Evolutionary conservation across 2,888 invertebrate species (phyloP).

Genomic region (Sphaerolaimus hirsutus): DNA sequence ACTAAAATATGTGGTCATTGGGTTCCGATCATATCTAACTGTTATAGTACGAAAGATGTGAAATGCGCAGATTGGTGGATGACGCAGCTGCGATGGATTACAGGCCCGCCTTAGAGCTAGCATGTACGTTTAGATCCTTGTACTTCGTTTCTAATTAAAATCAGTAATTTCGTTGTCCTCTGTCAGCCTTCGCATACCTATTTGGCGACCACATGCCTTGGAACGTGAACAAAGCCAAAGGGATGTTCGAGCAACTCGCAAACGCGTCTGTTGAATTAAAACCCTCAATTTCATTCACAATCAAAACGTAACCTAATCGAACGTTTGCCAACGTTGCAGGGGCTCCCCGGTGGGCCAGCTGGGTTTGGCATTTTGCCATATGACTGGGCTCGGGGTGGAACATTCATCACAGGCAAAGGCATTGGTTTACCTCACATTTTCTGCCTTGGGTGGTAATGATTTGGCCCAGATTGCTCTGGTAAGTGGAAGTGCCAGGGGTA

Average conservation of each 20-base stretch:
- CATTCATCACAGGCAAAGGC: constrained; percentile 32
- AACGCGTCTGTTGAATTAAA: background rate
- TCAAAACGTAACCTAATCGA: too few species aligned
- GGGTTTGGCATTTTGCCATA: constrained; percentile 30
- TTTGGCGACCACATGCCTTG: constrained; percentile 55
- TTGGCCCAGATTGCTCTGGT: constrained; percentile 79
- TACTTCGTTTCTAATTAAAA: background rate
- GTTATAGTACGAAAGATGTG: too few species aligned
- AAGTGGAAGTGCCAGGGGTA: constrained; percentile 9
- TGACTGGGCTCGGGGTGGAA: constrained; percentile 26
- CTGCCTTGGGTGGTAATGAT: constrained; percentile 65
- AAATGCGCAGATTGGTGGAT: constrained; percentile 46
- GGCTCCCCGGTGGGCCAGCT: constrained; percentile 72
- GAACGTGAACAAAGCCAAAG: constrained; percentile 48
- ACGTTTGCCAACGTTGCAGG: constrained; percentile 35
- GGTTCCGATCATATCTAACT: too few species aligned
- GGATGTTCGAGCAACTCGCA: constrained; percentile 43
- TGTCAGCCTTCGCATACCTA: constrained; percentile 46
- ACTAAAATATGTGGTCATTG: too few species aligned
- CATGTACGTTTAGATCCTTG: background rate
- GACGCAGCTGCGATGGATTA: constrained; percentile 59
- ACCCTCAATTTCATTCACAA: too few species aligned
- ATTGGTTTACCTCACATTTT: constrained; percentile 68
- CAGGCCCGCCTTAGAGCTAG: constrained; percentile 48
- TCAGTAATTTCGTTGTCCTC: constrained; percentile 2